phyloP scores from a whole-genome alignment of 2,113 vertebrate species.

The Symphodus melops region DNA sequence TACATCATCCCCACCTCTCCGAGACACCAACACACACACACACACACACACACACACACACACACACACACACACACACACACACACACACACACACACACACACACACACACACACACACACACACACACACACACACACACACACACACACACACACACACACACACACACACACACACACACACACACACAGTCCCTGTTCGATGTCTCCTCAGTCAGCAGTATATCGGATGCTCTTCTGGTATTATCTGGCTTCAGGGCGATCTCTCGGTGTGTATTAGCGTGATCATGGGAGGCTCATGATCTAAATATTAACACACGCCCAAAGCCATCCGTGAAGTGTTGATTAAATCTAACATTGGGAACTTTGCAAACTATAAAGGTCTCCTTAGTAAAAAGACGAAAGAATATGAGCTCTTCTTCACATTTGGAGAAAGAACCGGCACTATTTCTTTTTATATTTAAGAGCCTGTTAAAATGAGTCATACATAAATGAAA shows the following conservation, averaged over 20 bases:
- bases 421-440: background rate
- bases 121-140: background rate
- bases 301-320: conserved; percentile 52
- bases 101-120: background rate
- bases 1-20: background rate
- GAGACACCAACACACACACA: background rate
- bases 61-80: background rate
- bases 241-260: conserved; percentile 60
- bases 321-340: conserved; percentile 15
- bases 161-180: too few species aligned
- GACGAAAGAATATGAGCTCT: background rate
- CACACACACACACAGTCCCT: background rate
- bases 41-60: background rate
- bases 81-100: background rate
- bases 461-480: too few species aligned
- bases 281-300: conserved; percentile 35
- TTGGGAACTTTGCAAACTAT: conserved; percentile 8
- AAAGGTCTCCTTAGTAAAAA: background rate
- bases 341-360: conserved; percentile 4
- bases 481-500: too few species aligned
- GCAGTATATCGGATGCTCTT: conserved; percentile 36
- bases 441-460: too few species aligned
- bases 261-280: conserved; percentile 62
- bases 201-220: conserved; percentile 61
- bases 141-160: background rate